Evolutionary conservation across 2,797 vertebrate genomes (phyloP).

Genomic region (Xiphorhynchus erythropygius): DNA sequence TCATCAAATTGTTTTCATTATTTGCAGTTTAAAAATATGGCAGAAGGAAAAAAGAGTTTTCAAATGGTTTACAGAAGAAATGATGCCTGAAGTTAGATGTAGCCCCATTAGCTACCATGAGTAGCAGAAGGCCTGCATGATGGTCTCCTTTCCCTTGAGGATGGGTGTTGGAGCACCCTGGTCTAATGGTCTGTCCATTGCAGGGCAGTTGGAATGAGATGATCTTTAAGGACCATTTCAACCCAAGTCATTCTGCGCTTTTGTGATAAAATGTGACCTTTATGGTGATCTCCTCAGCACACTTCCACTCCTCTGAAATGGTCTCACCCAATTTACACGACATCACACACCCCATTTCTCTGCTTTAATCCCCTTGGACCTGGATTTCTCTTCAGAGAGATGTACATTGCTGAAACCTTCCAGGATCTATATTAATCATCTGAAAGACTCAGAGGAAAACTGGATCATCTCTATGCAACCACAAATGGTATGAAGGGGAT

Average conservation of each 20-base stretch:
- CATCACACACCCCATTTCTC: not conserved
- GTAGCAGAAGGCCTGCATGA: not conserved
- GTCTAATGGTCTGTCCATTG: not conserved
- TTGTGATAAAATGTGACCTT: not conserved
- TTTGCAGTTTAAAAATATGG: not conserved
- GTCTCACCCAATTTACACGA: not conserved
- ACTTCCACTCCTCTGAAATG: not conserved
- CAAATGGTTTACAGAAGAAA: not conserved
- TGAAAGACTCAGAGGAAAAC: not conserved
- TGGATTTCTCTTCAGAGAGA: not conserved
- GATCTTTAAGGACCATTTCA: not conserved
- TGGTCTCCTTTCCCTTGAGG: not conserved
- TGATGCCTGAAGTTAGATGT: not conserved
- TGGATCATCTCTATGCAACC: not conserved
- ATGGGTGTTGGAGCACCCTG: not conserved
- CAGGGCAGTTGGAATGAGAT: not conserved
- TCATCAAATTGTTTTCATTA: not conserved
- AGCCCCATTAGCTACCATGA: not conserved
- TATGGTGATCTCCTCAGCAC: not conserved
- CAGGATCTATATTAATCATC: not conserved
- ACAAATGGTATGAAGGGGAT: not conserved
- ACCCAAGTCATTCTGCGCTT: not conserved
- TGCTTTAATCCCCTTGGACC: not conserved
- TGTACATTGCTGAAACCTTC: not conserved
- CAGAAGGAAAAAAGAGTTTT: not conserved